Base-by-base conservation (phyloP, 2,113 vertebrate genomes). In the Lipophrys pholis region DNA sequence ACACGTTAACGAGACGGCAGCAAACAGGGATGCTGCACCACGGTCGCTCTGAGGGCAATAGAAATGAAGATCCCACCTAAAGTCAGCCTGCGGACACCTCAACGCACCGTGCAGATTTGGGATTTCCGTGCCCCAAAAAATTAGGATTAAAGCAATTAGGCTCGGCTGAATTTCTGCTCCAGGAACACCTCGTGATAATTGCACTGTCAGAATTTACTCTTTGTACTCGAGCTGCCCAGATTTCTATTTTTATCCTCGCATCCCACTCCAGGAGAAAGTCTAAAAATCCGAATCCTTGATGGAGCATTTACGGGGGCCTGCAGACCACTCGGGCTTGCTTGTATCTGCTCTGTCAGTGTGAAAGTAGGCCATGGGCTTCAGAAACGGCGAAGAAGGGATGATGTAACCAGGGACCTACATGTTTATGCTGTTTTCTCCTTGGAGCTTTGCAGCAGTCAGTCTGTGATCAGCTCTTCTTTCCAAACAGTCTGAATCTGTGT, bases 301-400 rank as follows among this genome's bases (percentile, higher is more conserved):
- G 12, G 60, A 76, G 61, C 21, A 21, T 64, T 68, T 7, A 16
- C 9, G 16, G 45, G 58, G 48, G 16, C 30, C 40, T 39, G 39
- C 45, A 77, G 56, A 69, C 38, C 54, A 35, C 46, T 73, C 0
- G 17, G 76, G 69, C n/a, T 14, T 5, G 50, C 4, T 75, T 75
- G 54, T 78, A 72, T 80, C 71, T 84, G 58, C 14, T 69, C 45
- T 70, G 59, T 80, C 66, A 35, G 65, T 53, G 69, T 52, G 61
- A 83, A 90, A 89, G 78, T 88, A 86, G 85, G 82, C 65, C 84
- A 82, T 11, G 7, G 58, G 58, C 66, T 84, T 83, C 56, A 64
- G 79, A 84, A 82, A 76, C 63, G 55, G 57, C 57, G 60, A 72
- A 65, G 82, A 55, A 66, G 61, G 77, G 52, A 64, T 88, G 78